Percentiles rank a stretch among this genome's conserved stretches.
Conservation (phyloP, 2,113 vertebrate species). For the Panthera uncia region DNA sequence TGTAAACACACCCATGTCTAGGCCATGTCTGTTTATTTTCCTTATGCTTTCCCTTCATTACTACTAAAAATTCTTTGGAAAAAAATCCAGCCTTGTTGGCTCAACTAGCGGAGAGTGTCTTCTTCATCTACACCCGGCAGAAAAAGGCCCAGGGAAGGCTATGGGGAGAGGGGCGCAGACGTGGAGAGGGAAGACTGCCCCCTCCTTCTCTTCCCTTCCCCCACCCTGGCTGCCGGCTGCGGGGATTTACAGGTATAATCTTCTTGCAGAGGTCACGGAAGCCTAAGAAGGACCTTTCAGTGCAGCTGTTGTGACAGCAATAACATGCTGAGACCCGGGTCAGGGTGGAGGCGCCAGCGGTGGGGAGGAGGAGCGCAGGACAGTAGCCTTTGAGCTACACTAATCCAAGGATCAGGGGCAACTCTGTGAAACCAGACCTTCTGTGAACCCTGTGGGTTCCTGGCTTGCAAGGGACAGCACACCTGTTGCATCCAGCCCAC, state of each 20-base stretch:
- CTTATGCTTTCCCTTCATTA: slow-evolving; percentile 41
- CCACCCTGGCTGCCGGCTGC: neutral
- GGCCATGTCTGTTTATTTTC: slow-evolving; percentile 26
- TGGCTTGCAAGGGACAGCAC: neutral
- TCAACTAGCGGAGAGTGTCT: neutral
- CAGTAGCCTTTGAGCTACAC: neutral
- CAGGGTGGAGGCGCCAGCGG: neutral
- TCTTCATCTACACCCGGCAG: neutral
- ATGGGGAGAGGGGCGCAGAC: neutral
- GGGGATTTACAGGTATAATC: slow-evolving; percentile 74
- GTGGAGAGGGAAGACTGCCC: neutral
- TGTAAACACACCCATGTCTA: slow-evolving; percentile 47
- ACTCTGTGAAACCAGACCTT: neutral
- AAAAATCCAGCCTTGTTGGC: neutral
- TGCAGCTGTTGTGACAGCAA: neutral
- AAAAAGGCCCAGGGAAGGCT: neutral
- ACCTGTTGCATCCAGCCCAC: slow-evolving; percentile 19
- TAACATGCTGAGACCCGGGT: neutral
- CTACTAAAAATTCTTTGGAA: neutral
- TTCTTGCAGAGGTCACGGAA: slow-evolving; percentile 57
- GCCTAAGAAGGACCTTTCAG: slow-evolving; percentile 66
- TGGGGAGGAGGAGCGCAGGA: neutral
- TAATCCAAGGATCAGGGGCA: neutral
- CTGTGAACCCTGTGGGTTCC: neutral
- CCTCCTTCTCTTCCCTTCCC: neutral